These are phyloP conservation scores for Chelidonichthys spinosus DNA, from an alignment of 2,797 vertebrate species.

Conservation along the genomic window DNA sequence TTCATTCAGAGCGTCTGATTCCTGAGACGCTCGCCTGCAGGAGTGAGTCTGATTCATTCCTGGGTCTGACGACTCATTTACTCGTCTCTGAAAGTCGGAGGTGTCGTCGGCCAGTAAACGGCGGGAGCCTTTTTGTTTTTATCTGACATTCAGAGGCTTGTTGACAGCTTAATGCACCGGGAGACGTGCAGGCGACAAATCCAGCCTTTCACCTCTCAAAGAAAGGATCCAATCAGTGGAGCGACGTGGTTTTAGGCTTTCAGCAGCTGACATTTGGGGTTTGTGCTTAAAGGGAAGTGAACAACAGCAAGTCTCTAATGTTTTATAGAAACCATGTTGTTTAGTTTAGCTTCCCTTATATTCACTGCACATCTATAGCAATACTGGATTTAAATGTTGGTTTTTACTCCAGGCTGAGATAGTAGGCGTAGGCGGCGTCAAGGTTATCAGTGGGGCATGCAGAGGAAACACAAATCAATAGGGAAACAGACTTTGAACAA, in stretches of 20 bases:
- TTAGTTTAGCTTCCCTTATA: background rate
- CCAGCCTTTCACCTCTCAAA: background rate
- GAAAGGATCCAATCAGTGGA: slow-evolving; percentile 15
- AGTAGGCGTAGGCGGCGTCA: background rate
- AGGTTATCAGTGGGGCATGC: background rate
- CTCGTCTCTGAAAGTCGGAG: slow-evolving; percentile 30
- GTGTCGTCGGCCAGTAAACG: slow-evolving; percentile 29
- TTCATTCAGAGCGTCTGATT: background rate
- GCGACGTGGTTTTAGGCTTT: background rate
- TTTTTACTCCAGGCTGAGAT: background rate
- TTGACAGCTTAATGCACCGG: slow-evolving; percentile 24
- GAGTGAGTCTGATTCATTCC: slow-evolving; percentile 58
- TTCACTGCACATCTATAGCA: background rate
- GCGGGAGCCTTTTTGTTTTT: slow-evolving; percentile 16
- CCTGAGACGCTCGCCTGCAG: background rate
- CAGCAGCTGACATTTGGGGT: slow-evolving; percentile 3
- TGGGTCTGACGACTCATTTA: slow-evolving; percentile 21
- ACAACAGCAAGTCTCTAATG: too few species aligned
- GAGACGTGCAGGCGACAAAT: background rate
- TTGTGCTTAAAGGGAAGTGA: slow-evolving; percentile 6
- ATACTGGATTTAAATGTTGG: background rate
- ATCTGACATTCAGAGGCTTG: slow-evolving; percentile 22
- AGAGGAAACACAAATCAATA: background rate
- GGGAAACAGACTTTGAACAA: background rate
- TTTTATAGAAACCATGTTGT: too few species aligned